Evolutionary conservation across 2,113 vertebrate species (phyloP), one percentile per base, ranked within the genome.

Genomic region (Illadopsis cleaveri): DNA sequence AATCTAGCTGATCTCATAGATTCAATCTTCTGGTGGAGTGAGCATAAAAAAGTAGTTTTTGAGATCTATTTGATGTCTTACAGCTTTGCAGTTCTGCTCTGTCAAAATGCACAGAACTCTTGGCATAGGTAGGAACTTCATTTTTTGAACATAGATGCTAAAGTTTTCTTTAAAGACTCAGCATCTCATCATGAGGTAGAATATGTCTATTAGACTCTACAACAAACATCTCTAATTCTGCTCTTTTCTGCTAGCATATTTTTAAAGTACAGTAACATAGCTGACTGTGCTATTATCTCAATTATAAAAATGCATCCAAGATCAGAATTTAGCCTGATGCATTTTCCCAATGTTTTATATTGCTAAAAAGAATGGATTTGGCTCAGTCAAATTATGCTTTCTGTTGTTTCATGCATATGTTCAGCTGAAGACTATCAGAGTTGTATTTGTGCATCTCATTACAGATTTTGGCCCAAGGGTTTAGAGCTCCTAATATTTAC

Each of bases 401-500:
- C 71, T 94, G 27, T 71, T 85, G n/a, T 86, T 96, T 44, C 60
- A 45, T 58, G 27, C 27, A 51, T 73, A 80, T 54, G 38, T 62
- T 80, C 79, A 66, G 3, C 56, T 66, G 79, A 93, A 88, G 45
- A 82, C 35, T 86, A 33, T 40, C 65, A 51, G 62, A 78, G 61
- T 12, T 68, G 16, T 45, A 30, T 81, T 37, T 45, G 51, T 68
- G 40, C 51, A 75, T 68, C 37, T 92, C 61, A 71, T 71, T 20
- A 4, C 69, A 90, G 90, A 94, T 89, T 84, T 81, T 96, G 90
- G 93, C 93, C 82, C 72, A 82, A 69, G 82, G 76, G 76, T 75
- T 94, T 90, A 93, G 64, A 89, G n/a, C 25, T 90, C 25, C 69
- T 86, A 71, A 64, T 90, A 95, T 94, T 93, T 94, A 93, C 90